These are phyloP conservation scores for Muscidifurax raptorellus DNA, from an alignment of 1,140 invertebrate species.

Conservation along the genomic window DNA sequence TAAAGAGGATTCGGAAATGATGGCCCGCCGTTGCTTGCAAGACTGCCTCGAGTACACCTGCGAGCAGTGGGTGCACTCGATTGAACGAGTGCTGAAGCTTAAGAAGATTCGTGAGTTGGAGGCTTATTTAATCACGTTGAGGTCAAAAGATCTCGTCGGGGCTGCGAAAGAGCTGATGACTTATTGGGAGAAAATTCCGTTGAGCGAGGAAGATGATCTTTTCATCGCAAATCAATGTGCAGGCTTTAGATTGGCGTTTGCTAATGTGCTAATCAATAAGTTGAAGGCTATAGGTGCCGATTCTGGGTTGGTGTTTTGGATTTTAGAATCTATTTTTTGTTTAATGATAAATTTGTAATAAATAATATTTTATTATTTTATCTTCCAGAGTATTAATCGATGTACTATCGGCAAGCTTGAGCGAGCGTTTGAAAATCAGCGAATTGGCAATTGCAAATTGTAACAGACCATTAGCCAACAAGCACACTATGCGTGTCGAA, in stretches of 20 bases:
- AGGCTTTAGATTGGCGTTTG: conserved; percentile 3
- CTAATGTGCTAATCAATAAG: not conserved
- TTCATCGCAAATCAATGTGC: not conserved
- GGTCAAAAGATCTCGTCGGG: not conserved
- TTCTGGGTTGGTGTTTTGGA: not conserved
- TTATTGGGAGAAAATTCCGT: conserved; percentile 4
- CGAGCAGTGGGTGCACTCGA: conserved; percentile 72
- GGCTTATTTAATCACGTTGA: not conserved
- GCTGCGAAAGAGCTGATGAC: not conserved
- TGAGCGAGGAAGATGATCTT: not conserved
- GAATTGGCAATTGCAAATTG: not conserved
- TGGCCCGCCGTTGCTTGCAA: not conserved
- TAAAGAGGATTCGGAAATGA: not conserved
- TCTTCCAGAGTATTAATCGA: not conserved
- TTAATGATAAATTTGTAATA: not conserved
- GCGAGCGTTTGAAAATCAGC: not conserved
- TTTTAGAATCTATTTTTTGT: not conserved
- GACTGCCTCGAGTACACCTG: conserved; percentile 64
- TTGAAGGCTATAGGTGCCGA: not conserved
- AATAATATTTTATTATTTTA: not conserved
- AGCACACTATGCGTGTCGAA: not conserved
- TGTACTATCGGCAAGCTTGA: not conserved
- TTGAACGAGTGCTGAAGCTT: conserved; percentile 56
- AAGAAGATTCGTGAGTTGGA: not conserved
- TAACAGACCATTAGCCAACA: not conserved